Percentiles rank a stretch among this genome's conserved stretches.
These are phyloP conservation scores for Nothoprocta pentlandii DNA, from an alignment of 2,113 vertebrate genomes.

Conservation along the genomic window DNA sequence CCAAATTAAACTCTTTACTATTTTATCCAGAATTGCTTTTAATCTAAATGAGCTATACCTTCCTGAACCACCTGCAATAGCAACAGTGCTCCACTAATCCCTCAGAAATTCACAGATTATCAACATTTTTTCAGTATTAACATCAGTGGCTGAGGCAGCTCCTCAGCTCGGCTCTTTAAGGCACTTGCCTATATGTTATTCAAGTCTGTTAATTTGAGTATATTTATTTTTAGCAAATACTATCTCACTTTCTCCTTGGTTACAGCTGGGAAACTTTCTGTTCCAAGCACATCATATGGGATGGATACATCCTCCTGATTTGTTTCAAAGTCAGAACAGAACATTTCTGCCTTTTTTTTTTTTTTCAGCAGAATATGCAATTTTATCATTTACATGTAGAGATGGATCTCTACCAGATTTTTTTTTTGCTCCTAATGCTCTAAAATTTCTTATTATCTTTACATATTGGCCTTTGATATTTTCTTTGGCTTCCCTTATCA, in stretches of 20 bases:
- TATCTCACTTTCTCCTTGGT: constrained; percentile 63
- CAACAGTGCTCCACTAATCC: not conserved
- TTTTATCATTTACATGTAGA: constrained; percentile 12
- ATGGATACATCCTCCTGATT: constrained; percentile 35
- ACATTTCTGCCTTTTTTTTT: not conserved
- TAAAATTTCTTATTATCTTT: not conserved
- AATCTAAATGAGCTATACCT: not conserved
- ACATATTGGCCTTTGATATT: constrained; percentile 16
- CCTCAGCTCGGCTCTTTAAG: not conserved
- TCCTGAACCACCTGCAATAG: not conserved
- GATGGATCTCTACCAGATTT: not conserved
- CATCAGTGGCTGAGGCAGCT: not conserved
- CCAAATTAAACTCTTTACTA: too few relatives aligned
- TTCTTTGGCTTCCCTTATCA: constrained; percentile 21
- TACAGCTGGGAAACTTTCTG: constrained; percentile 66
- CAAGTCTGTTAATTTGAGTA: constrained; percentile 22
- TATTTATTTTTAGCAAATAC: constrained; percentile 57
- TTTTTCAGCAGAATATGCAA: not conserved
- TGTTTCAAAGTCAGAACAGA: constrained; percentile 20
- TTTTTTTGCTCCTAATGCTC: not conserved
- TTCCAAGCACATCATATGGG: constrained; percentile 47
- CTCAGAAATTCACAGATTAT: fast-evolving
- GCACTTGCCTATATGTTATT: not conserved
- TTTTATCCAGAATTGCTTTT: fast-evolving
- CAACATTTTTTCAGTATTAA: not conserved